Percentiles rank a stretch among this genome's conserved stretches.
phyloP scores from a whole-genome alignment of 2,113 vertebrate species.

The Vidua macroura region DNA sequence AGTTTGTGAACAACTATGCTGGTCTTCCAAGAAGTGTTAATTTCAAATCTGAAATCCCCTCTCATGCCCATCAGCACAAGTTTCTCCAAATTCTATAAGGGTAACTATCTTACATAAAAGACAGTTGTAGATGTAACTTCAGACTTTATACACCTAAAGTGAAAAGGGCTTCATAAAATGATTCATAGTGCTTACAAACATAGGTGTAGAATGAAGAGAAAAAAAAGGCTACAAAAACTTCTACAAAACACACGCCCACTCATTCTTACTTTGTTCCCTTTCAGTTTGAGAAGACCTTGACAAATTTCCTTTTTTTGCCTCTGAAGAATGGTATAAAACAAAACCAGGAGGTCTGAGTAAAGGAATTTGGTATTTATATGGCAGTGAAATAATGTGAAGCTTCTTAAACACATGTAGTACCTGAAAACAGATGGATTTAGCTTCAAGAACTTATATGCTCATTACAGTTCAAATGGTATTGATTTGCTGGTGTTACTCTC shows the following conservation, averaged over 20 bases:
- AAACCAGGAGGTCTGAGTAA: neutral
- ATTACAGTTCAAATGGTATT: neutral
- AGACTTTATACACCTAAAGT: neutral
- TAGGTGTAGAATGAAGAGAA: neutral
- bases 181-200: neutral
- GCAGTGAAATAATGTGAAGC: neutral
- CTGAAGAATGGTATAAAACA: conserved; percentile 9
- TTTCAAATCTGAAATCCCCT: neutral
- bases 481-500: neutral
- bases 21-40: neutral
- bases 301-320: neutral
- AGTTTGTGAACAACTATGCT: neutral
- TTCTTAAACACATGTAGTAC: neutral
- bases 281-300: neutral
- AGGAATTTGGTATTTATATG: neutral
- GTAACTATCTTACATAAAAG: neutral
- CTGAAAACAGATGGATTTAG: neutral
- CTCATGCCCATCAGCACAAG: neutral
- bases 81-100: neutral
- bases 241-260: neutral
- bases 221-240: neutral
- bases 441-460: neutral
- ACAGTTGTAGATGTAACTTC: neutral
- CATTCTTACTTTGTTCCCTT: neutral
- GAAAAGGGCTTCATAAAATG: neutral